These are phyloP conservation scores for Furcula furcula DNA, from an alignment of 2,888 invertebrate genomes.

Conservation along the genomic window DNA sequence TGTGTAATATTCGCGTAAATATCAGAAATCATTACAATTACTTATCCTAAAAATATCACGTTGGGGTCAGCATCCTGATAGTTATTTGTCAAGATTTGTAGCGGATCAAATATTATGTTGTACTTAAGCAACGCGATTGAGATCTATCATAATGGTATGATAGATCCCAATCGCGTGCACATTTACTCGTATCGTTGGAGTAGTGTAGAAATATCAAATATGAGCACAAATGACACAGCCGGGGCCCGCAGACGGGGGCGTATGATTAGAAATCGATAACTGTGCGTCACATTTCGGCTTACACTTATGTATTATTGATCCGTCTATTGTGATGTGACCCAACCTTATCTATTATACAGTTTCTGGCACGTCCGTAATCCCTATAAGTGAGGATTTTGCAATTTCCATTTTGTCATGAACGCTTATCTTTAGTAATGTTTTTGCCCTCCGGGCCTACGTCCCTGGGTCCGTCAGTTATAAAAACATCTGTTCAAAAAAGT, in stretches of 20 bases:
- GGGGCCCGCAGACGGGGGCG: constrained; percentile 47
- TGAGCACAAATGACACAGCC: constrained; percentile 31
- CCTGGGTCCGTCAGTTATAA: constrained; percentile 35
- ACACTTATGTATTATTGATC: constrained; percentile 58
- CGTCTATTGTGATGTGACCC: constrained; percentile 55
- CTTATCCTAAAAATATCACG: no score
- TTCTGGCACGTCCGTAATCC: constrained; percentile 67
- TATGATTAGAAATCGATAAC: constrained; percentile 76
- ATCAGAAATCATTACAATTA: no score
- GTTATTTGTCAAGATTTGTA: no score
- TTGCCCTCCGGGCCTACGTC: constrained; percentile 25
- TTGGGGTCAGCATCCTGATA: no score
- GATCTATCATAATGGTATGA: no score
- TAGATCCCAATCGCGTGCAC: constrained; percentile 26
- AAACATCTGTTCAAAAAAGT: constrained; percentile 39
- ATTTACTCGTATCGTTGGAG: constrained; percentile 13
- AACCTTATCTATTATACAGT: constrained; percentile 57
- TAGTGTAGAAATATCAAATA: constrained; percentile 24
- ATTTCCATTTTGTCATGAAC: constrained; percentile 39
- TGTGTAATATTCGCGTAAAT: no score
- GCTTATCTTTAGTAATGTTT: constrained; percentile 46
- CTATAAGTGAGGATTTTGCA: constrained; percentile 64
- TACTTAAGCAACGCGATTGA: no score
- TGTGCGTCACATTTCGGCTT: constrained; percentile 64
- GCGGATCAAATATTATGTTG: no score